Evolutionary conservation across 2,888 invertebrate species (phyloP), one percentile per base, ranked within the genome.

Genomic region (Isoperla grammatica): DNA sequence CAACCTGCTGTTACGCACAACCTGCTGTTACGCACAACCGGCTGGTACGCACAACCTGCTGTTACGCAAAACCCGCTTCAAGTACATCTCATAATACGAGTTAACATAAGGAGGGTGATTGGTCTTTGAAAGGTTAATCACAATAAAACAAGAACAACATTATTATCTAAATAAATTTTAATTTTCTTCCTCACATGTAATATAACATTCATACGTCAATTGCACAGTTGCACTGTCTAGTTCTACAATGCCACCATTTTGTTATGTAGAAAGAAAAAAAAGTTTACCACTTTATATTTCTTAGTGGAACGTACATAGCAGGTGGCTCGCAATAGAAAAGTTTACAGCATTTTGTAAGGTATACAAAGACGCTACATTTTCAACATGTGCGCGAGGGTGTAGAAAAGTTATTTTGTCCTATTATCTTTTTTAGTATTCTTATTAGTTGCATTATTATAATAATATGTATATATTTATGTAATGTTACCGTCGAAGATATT

Each of bases 141-240:
- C n/a, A n/a, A n/a, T n/a, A n/a, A n/a, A 29, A 29, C 29, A 29
- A 4, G 8, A 29, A 20, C 46, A 5, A 46, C 2, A 8, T 49
- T 59, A 15, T 60, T 60, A 60, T 60, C 60, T 60, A 60, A 60
- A 60, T 60, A 60, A 60, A 60, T 43, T 56, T 60, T 60, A 57
- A 56, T 60, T 60, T 49, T 60, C 60, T 45, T 49, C 39, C 46
- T 11, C 46, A 22, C 40, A 42, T 35, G 55, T 57, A 53, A 61
- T 61, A 20, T 49, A 61, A 61, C 61, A 61, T 53, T 61, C 48
- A 61, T 58, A 58, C 57, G 42, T 3, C 15, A 29, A 29, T 29
- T 29, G 29, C 29, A 42, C 42, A 42, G 42, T n/a, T 15, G 11
- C 11, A n/a, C 42, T 42, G 15, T 42, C 42, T 42, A 42, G 42